A percentile compares a stretch with the other conserved stretches of the same genome.
These are phyloP conservation scores for Aproaerema taeniolella DNA, from an alignment of 2,888 invertebrate genomes.

Conservation along the genomic window DNA sequence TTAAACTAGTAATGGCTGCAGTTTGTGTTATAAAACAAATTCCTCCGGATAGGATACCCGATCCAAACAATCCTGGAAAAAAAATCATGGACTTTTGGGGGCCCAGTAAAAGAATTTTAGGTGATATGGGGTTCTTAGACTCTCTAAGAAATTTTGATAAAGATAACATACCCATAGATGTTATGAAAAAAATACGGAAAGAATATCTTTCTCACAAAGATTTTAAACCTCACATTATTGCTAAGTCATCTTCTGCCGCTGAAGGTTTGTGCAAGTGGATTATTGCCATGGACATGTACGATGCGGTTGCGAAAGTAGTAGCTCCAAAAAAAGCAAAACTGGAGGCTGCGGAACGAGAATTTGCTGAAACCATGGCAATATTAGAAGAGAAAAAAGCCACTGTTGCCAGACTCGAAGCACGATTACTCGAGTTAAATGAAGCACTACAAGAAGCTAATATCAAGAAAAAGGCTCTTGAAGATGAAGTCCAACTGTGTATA, in stretches of 20 bases:
- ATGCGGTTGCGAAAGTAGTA: conserved; percentile 88
- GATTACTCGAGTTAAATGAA: conserved; percentile 83
- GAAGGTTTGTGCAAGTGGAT: conserved; percentile 96
- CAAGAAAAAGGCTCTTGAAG: conserved; percentile 82
- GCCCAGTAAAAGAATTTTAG: conserved; percentile 88
- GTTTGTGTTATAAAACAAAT: conserved; percentile 92
- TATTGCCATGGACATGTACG: conserved; percentile 92
- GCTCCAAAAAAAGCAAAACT: conserved; percentile 92
- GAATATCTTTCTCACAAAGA: conserved; percentile 86
- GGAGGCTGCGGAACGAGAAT: conserved; percentile 87
- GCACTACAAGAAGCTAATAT: conserved; percentile 81
- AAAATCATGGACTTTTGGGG: conserved; percentile 90
- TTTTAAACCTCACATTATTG: conserved; percentile 87
- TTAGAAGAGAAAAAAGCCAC: conserved; percentile 89
- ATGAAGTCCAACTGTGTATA: conserved; percentile 87
- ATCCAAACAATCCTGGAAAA: conserved; percentile 80
- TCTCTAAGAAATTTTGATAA: conserved; percentile 88
- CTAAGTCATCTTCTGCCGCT: conserved; percentile 95
- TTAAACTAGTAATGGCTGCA: conserved; percentile 92
- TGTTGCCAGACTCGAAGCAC: conserved; percentile 86
- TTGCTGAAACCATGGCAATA: conserved; percentile 89
- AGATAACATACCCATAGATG: conserved; percentile 85
- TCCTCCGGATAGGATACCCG: conserved; percentile 85
- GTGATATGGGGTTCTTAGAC: conserved; percentile 88
- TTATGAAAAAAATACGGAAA: conserved; percentile 85